Conservation (phyloP, 1,140 invertebrate species). For the Hypothenemus hampei region DNA sequence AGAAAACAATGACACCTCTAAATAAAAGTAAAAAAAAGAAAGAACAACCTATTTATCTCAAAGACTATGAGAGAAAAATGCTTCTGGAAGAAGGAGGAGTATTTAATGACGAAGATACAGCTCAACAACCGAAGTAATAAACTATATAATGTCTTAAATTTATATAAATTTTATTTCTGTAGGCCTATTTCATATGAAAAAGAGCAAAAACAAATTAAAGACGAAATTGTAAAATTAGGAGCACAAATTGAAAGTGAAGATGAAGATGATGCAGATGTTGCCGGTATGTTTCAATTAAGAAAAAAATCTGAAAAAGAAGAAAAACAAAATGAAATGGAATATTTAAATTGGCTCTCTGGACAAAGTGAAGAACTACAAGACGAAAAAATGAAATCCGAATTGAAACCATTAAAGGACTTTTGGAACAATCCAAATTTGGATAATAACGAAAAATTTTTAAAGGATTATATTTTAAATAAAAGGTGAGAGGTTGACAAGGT, state of each 20-base stretch:
- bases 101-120: conserved; percentile 49
- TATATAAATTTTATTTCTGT: not conserved
- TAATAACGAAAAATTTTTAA: conserved; percentile 80
- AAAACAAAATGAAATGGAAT: conserved; percentile 65
- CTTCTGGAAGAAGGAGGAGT: conserved; percentile 65
- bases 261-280: conserved; percentile 50
- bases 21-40: conserved; percentile 46
- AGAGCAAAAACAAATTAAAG: conserved; percentile 65
- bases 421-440: conserved; percentile 81
- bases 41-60: conserved; percentile 61
- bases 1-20: conserved; percentile 35
- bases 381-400: conserved; percentile 55
- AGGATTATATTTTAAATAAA: conserved; percentile 91
- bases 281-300: conserved; percentile 56
- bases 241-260: conserved; percentile 51
- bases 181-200: conserved; percentile 58
- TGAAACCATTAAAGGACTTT: conserved; percentile 73
- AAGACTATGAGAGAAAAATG: conserved; percentile 77
- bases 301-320: conserved; percentile 56
- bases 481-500: conserved; percentile 48
- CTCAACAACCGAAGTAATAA: conserved; percentile 6
- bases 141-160: too few species aligned
- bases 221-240: conserved; percentile 56
- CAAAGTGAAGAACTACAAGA: conserved; percentile 61
- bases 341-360: conserved; percentile 78